Evolutionary conservation across 30 jellyfish, hydroid and myxozoan species (phyloP).

Genomic region (Cassiopea xamachana): DNA sequence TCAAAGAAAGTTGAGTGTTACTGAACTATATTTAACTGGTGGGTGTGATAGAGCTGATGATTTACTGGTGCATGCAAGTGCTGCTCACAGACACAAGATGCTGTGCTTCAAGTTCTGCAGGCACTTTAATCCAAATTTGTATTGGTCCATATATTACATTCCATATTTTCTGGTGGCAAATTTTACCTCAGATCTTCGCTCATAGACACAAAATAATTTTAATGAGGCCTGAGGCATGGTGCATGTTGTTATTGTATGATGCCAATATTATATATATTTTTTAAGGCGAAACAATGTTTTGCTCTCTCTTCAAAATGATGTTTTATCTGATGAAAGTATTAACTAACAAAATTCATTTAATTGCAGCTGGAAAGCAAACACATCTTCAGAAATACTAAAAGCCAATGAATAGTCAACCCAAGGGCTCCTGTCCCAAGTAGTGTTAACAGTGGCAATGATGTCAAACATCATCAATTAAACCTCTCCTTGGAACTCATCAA

Average conservation of each 20-base stretch:
- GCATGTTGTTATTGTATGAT: neutral
- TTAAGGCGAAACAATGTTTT: neutral
- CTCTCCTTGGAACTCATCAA: neutral
- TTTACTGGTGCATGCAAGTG: too few relatives aligned
- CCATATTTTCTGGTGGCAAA: too few relatives aligned
- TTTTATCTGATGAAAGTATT: neutral
- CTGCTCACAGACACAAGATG: too few relatives aligned
- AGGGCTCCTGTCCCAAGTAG: constrained; percentile 12
- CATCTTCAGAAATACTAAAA: neutral
- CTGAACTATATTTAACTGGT: constrained; percentile 14
- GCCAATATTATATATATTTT: neutral
- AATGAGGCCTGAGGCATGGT: too few relatives aligned
- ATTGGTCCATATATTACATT: too few relatives aligned
- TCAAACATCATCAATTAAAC: neutral
- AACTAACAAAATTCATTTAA: neutral
- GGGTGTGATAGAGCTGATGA: neutral
- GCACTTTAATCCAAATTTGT: too few relatives aligned
- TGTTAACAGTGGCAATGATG: neutral
- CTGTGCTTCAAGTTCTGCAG: too few relatives aligned
- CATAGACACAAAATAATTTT: too few relatives aligned
- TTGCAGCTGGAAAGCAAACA: neutral
- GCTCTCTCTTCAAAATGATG: neutral
- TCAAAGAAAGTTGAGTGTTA: constrained; percentile 17
- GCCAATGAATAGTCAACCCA: constrained; percentile 3
- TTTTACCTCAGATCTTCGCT: too few relatives aligned